Percentiles rank a stretch among this genome's conserved stretches.
Evolutionary conservation across 2,113 vertebrate species (phyloP).

Genomic region (Trematomus loennbergii): DNA sequence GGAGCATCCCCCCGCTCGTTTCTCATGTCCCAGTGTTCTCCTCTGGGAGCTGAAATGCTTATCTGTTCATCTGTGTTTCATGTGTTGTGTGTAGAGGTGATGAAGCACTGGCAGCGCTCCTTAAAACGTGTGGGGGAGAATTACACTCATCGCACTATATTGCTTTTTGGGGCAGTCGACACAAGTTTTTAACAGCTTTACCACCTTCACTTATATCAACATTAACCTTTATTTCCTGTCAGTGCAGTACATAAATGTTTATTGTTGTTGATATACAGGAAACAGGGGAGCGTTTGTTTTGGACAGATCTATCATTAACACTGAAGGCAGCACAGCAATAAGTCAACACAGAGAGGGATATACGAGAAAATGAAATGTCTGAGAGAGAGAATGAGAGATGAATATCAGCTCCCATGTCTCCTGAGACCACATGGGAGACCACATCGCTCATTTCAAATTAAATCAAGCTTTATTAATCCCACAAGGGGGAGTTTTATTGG

Average conservation of each 20-base stretch:
- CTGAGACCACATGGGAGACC: constrained; percentile 34
- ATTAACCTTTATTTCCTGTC: background rate
- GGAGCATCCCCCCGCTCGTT: no score
- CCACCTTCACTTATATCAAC: background rate
- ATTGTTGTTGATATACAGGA: background rate
- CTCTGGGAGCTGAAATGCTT: background rate
- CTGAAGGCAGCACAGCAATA: background rate
- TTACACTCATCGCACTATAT: background rate
- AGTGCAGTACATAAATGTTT: background rate
- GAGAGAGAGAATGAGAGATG: constrained; percentile 36
- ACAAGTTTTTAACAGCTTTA: background rate
- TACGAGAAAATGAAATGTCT: constrained; percentile 24
- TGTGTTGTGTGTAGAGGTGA: constrained; percentile 21
- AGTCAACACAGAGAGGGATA: background rate
- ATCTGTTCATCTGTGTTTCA: constrained; percentile 16
- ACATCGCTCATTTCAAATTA: constrained; percentile 71
- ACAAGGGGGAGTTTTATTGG: constrained; percentile 49
- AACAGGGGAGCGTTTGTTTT: background rate
- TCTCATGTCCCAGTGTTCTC: background rate
- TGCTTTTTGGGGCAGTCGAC: background rate
- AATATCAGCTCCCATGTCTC: constrained; percentile 35
- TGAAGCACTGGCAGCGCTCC: constrained; percentile 17
- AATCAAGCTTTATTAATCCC: constrained; percentile 76
- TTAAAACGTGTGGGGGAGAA: constrained; percentile 9
- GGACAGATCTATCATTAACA: constrained; percentile 2